A percentile compares a stretch with the other conserved stretches of the same genome.
Evolutionary conservation across 2,113 vertebrate genomes (phyloP).

Genomic region (Antennarius striatus): DNA sequence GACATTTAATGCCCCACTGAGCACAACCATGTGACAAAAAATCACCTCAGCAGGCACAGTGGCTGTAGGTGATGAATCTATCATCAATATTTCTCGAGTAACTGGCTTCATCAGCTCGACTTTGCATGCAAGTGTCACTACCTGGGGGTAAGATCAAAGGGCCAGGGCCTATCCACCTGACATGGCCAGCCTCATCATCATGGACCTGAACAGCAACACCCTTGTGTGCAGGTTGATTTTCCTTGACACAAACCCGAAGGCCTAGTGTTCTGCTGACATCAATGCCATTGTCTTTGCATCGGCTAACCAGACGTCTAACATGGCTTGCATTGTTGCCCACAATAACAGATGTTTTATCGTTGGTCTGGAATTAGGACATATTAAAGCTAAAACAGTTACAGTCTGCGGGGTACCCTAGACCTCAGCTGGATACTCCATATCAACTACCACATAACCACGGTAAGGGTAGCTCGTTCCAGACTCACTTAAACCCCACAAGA

Average conservation of each 20-base stretch:
- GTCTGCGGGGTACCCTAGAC: neutral
- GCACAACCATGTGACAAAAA: too few species aligned
- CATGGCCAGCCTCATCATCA: neutral
- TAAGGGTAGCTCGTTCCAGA: too few species aligned
- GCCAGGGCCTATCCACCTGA: neutral
- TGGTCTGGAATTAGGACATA: neutral
- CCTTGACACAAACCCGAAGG: neutral
- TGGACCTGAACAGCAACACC: neutral
- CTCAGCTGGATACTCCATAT: too few species aligned
- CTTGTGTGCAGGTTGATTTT: neutral
- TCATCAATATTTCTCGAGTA: constrained; percentile 13
- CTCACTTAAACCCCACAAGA: too few species aligned
- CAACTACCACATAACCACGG: too few species aligned
- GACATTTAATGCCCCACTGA: too few species aligned
- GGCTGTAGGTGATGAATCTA: constrained; percentile 7
- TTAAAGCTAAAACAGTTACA: neutral
- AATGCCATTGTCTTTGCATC: neutral
- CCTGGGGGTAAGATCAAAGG: neutral
- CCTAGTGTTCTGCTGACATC: neutral
- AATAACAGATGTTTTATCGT: neutral
- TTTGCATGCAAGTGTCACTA: neutral
- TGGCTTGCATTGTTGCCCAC: neutral
- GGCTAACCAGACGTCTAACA: neutral
- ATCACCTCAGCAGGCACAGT: constrained; percentile 13
- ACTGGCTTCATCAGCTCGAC: neutral